phyloP scores from a whole-genome alignment of 1,140 invertebrate species.

The Penaeus chinensis region DNA sequence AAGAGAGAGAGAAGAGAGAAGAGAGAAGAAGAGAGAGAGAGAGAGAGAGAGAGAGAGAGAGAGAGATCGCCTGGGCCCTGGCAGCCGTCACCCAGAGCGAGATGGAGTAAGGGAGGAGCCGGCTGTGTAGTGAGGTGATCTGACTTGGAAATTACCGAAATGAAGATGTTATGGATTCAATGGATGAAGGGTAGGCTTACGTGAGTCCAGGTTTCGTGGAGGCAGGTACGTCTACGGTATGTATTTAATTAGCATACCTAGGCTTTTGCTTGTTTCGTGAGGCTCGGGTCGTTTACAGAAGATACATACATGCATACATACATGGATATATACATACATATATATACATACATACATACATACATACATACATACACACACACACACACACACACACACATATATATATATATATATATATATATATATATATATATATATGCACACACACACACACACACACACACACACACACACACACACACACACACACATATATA shows the following conservation, averaged over 20 bases:
- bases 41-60: not conserved
- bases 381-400: not conserved
- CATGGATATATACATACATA: constrained; percentile 2
- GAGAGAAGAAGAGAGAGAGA: not conserved
- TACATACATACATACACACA: not conserved
- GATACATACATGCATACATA: not conserved
- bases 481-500: no score
- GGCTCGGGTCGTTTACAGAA: no score
- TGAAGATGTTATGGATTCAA: constrained; percentile 42
- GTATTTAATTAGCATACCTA: no score
- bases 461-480: no score
- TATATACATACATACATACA: not conserved
- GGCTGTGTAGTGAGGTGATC: constrained; percentile 25
- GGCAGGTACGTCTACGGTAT: not conserved
- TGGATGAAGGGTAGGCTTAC: constrained; percentile 22
- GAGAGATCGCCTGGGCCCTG: no score
- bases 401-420: constrained; percentile 14
- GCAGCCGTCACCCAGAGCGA: not conserved
- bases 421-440: not conserved
- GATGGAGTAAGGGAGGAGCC: not conserved
- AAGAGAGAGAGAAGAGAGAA: not conserved
- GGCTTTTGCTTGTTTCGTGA: no score
- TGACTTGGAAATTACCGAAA: constrained; percentile 42
- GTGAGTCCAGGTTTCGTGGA: constrained; percentile 7
- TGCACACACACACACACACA: no score